These are phyloP conservation scores for Aleiodes leptofemur DNA, from an alignment of 2,888 invertebrate species.

Conservation along the genomic window DNA sequence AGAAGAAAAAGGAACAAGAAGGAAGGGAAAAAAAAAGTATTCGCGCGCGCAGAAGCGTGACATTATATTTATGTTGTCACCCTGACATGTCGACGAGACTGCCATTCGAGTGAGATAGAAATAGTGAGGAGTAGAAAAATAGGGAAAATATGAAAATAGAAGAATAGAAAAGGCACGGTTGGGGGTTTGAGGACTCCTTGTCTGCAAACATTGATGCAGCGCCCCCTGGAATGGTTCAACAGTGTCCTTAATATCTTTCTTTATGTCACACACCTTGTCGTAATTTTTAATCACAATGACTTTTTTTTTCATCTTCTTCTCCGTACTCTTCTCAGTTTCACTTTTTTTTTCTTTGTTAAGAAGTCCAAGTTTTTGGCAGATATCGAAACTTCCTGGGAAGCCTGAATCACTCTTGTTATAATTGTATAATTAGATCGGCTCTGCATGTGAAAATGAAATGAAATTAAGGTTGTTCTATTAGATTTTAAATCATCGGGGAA, in stretches of 20 bases:
- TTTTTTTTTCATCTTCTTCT: slow-evolving; percentile 17
- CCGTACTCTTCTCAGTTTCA: not conserved
- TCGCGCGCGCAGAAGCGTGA: slow-evolving; percentile 72
- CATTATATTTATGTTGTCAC: slow-evolving; percentile 75
- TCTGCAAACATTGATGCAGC: slow-evolving; percentile 66
- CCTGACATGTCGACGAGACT: slow-evolving; percentile 67
- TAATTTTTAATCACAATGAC: slow-evolving; percentile 43
- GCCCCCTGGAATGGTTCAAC: slow-evolving; percentile 30
- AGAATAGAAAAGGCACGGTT: slow-evolving; percentile 49
- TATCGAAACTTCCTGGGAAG: no score
- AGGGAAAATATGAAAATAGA: slow-evolving; percentile 24
- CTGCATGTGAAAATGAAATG: no score
- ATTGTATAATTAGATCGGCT: no score
- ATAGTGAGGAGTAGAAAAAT: slow-evolving; percentile 21
- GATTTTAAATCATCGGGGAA: no score
- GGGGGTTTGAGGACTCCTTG: slow-evolving; percentile 65
- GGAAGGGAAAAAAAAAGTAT: slow-evolving; percentile 56
- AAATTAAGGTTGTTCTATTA: no score
- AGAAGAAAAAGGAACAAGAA: not conserved
- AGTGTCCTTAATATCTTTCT: slow-evolving; percentile 28
- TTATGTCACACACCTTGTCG: slow-evolving; percentile 9
- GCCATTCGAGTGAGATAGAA: slow-evolving; percentile 52
- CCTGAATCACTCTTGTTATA: no score
- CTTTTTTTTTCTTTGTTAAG: not conserved
- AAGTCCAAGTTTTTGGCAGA: not conserved